These are phyloP conservation scores for Hypena proboscidalis DNA, from an alignment of 2,888 invertebrate genomes.

Conservation along the genomic window DNA sequence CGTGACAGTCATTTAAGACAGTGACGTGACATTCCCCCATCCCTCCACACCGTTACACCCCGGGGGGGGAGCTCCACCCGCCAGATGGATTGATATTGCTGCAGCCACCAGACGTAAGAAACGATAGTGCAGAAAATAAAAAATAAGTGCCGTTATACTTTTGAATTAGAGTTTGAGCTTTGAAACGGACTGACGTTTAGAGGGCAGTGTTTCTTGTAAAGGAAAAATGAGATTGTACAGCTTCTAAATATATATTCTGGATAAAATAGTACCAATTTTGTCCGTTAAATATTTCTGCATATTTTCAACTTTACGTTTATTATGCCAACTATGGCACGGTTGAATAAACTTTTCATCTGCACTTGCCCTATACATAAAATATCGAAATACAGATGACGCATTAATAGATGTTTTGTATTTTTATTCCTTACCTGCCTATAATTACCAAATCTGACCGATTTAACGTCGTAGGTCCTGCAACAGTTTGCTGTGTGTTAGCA, in stretches of 20 bases:
- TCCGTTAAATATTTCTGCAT: no score
- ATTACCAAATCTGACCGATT: no score
- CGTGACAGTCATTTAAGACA: conserved; percentile 85
- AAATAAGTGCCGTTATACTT: conserved; percentile 53
- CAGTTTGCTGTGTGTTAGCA: no score
- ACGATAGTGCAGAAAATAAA: conserved; percentile 78
- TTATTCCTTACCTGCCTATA: no score
- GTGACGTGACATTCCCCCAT: conserved; percentile 72
- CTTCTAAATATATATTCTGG: not conserved
- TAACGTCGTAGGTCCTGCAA: no score
- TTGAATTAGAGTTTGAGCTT: conserved; percentile 40
- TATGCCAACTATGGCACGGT: no score
- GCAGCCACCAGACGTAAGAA: conserved; percentile 80
- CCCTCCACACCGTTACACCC: conserved; percentile 12
- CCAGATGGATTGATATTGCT: conserved; percentile 85
- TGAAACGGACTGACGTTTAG: conserved; percentile 5
- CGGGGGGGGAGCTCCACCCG: conserved; percentile 44
- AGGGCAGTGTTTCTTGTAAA: conserved; percentile 12
- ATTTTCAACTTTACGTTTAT: no score
- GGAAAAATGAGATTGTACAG: not conserved
- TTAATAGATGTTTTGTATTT: no score
- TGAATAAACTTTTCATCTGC: no score
- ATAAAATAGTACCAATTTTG: no score
- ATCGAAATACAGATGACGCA: no score
- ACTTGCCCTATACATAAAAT: no score